Conservation (phyloP, 2,888 invertebrate species). For the Chelonus formosanus region DNA sequence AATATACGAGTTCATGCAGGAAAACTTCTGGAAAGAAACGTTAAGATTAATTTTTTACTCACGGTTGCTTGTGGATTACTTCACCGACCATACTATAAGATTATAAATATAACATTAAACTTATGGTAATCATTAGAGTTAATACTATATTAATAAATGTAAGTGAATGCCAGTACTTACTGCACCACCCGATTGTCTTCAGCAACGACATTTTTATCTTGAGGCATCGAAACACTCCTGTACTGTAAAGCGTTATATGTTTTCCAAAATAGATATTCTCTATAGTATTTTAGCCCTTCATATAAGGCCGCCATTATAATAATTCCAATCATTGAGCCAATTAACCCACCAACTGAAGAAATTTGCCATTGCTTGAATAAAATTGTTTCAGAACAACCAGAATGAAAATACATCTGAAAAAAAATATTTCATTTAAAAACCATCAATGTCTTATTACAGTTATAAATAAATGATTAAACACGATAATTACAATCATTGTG, state of each 20-base stretch:
- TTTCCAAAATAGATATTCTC: conserved; percentile 81
- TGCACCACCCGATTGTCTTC: conserved; percentile 80
- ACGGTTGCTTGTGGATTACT: conserved; percentile 78
- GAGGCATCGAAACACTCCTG: conserved; percentile 83
- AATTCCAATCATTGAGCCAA: conserved; percentile 91
- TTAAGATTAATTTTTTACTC: conserved; percentile 64
- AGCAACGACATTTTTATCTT: conserved; percentile 71
- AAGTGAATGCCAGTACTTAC: conserved; percentile 68
- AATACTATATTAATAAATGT: neutral
- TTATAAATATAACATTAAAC: conserved; percentile 48
- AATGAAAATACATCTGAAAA: conserved; percentile 77
- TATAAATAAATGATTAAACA: conserved; percentile 23
- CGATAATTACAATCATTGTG: no score
- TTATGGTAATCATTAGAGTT: conserved; percentile 21
- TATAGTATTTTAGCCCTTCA: conserved; percentile 92
- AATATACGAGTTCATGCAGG: conserved; percentile 29
- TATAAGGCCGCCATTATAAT: conserved; percentile 92
- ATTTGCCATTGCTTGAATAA: conserved; percentile 86
- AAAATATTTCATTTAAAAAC: neutral
- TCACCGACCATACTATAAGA: conserved; percentile 74
- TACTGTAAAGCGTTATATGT: conserved; percentile 87
- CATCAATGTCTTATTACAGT: conserved; percentile 46
- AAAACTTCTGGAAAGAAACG: conserved; percentile 18
- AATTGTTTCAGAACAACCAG: conserved; percentile 79
- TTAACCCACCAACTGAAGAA: conserved; percentile 76